Percentiles rank a stretch among this genome's conserved stretches.
Evolutionary conservation across 2,797 vertebrate species (phyloP).

Genomic region (Carapus acus): DNA sequence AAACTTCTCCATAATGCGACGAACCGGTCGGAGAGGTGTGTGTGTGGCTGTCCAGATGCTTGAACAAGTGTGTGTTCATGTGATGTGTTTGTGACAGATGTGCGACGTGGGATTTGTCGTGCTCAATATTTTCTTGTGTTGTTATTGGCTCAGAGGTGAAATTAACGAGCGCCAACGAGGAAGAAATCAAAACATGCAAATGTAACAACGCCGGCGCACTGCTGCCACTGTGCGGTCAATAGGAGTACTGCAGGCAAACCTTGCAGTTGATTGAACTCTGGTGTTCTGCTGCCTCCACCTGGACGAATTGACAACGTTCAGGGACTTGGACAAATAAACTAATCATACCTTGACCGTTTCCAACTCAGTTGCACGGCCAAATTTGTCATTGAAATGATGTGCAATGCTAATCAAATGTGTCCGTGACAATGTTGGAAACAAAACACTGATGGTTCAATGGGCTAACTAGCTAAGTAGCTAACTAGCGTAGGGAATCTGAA

Average conservation of each 20-base stretch:
- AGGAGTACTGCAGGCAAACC: slow-evolving; percentile 18
- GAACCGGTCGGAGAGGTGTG: too few relatives aligned
- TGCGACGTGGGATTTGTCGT: background rate
- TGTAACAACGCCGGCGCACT: slow-evolving; percentile 23
- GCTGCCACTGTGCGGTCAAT: slow-evolving; percentile 53
- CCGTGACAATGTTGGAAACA: too few relatives aligned
- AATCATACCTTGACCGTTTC: too few relatives aligned
- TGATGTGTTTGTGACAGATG: background rate
- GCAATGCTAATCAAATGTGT: too few relatives aligned
- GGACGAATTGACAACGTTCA: slow-evolving; percentile 5
- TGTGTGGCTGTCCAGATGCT: background rate
- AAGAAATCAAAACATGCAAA: background rate
- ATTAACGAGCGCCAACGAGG: background rate
- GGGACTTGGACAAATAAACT: background rate
- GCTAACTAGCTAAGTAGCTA: too few relatives aligned
- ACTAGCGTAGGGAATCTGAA: too few relatives aligned
- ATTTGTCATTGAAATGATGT: too few relatives aligned
- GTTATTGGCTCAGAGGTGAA: background rate
- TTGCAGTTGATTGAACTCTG: background rate
- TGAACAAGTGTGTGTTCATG: background rate
- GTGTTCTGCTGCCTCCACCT: slow-evolving; percentile 29
- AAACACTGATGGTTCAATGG: too few relatives aligned
- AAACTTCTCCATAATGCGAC: too few relatives aligned
- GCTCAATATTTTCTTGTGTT: background rate
- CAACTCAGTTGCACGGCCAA: too few relatives aligned